Percentiles rank a stretch among this genome's conserved stretches.
phyloP scores from a whole-genome alignment of 2,888 invertebrate species.

The Pandemis cinnamomeana region DNA sequence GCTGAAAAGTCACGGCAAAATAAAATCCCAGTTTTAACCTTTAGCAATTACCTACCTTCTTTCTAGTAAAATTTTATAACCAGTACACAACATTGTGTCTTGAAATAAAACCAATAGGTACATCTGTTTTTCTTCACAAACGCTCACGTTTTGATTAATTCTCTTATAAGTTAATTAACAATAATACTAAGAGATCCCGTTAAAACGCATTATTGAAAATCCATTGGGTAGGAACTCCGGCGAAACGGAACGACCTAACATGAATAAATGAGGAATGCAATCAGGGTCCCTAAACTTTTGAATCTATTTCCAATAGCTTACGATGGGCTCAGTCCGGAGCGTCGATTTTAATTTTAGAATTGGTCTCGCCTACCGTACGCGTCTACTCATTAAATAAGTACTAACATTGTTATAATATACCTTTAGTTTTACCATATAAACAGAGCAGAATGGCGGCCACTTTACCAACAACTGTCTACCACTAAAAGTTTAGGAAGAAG shows the following conservation, averaged over 20 bases:
- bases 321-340: neutral
- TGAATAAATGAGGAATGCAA: slow-evolving; percentile 17
- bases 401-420: neutral
- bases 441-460: neutral
- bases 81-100: neutral
- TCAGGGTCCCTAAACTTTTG: slow-evolving; percentile 10
- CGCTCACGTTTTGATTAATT: neutral
- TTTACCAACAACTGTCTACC: neutral
- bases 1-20: neutral
- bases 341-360: slow-evolving; percentile 1
- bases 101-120: neutral
- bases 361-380: neutral
- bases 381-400: neutral
- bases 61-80: neutral
- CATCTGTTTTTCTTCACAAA: neutral
- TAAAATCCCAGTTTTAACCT: neutral
- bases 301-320: slow-evolving; percentile 15
- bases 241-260: slow-evolving; percentile 5
- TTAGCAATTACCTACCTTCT: neutral
- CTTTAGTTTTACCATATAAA: neutral
- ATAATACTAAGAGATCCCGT: neutral
- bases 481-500: no score
- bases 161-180: neutral
- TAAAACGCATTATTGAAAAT: slow-evolving; percentile 17
- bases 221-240: neutral